Evolutionary conservation across 2,797 vertebrate species (phyloP).

Genomic region (Gouania willdenowi): DNA sequence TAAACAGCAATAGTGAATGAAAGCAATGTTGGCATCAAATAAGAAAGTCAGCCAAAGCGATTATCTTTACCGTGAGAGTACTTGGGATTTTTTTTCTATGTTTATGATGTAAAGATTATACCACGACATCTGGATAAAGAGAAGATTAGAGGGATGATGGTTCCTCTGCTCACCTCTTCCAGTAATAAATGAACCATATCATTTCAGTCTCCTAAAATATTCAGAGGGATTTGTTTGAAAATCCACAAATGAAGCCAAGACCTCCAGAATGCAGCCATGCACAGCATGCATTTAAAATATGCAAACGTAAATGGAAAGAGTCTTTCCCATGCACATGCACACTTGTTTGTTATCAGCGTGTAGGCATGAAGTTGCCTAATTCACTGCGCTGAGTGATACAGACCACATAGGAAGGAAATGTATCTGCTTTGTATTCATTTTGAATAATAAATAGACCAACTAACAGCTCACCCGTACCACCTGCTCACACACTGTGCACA

Average conservation of each 20-base stretch:
- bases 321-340: too few species aligned
- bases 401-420: constrained; percentile 48
- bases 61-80: constrained; percentile 13
- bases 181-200: constrained; percentile 20
- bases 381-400: constrained; percentile 37
- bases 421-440: constrained; percentile 43
- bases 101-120: constrained; percentile 50
- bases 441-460: constrained; percentile 34
- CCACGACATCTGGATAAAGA: constrained; percentile 56
- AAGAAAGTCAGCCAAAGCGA: constrained; percentile 12
- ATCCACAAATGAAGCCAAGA: not conserved
- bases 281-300: not conserved
- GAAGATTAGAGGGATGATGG: constrained; percentile 41
- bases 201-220: not conserved
- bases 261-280: constrained; percentile 1
- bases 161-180: constrained; percentile 23
- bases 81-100: constrained; percentile 30
- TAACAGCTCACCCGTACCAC: constrained; percentile 5
- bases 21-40: constrained; percentile 26
- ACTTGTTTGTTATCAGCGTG: not conserved
- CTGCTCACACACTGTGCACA: constrained; percentile 1
- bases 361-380: constrained; percentile 2
- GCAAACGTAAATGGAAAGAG: constrained; percentile 7
- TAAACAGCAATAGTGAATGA: not conserved
- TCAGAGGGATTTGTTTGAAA: not conserved